phyloP scores from a whole-genome alignment of 2,797 vertebrate species.

The Dicrostonyx torquatus region DNA sequence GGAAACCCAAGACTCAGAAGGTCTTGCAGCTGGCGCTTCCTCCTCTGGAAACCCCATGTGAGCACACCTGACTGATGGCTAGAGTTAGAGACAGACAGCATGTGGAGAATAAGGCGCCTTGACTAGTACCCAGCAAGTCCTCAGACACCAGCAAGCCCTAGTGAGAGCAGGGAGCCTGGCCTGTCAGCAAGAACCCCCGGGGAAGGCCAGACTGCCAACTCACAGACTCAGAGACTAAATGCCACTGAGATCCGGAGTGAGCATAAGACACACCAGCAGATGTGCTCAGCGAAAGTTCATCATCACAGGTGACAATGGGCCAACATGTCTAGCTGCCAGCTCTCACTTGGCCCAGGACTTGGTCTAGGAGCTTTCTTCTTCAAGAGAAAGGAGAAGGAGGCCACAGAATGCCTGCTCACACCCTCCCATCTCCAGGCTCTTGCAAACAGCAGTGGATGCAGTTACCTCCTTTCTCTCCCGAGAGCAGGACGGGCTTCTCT shows the following conservation, averaged over 20 bases:
- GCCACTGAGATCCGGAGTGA: background rate
- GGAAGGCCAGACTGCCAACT: background rate
- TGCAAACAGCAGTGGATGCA: background rate
- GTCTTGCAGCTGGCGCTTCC: background rate
- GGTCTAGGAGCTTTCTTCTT: background rate
- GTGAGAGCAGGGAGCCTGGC: background rate
- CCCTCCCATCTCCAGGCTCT: fast-evolving
- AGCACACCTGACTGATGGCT: background rate
- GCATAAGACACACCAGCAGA: background rate
- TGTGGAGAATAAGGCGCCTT: fast-evolving
- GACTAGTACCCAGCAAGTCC: background rate
- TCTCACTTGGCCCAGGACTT: background rate
- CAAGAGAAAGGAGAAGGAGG: background rate
- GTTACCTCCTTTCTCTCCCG: slow-evolving; percentile 75
- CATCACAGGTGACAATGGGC: background rate
- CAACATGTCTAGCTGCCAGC: background rate
- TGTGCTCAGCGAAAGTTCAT: background rate
- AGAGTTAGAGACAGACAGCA: background rate
- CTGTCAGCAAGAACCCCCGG: background rate
- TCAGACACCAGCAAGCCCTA: background rate
- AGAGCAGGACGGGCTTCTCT: slow-evolving; percentile 66
- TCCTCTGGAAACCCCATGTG: background rate
- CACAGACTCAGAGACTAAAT: background rate
- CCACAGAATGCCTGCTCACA: background rate
- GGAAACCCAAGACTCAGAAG: background rate